Percentiles rank a stretch among this genome's conserved stretches.
Conservation (phyloP, 2,113 vertebrate genomes). For the Oncorhynchus tshawytscha region DNA sequence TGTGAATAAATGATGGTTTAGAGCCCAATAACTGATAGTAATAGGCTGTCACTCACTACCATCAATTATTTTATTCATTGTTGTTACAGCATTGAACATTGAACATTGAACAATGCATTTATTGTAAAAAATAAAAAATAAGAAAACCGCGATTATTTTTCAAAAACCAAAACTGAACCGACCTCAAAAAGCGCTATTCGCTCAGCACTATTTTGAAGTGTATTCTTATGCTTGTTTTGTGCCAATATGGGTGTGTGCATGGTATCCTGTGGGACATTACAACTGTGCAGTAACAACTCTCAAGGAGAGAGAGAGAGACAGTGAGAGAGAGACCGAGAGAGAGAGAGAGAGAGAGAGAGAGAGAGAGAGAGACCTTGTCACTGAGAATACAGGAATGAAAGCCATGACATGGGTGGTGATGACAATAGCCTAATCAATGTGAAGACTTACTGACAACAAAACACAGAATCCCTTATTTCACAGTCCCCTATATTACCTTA, state of each 20-base stretch:
- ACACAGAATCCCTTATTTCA: not conserved
- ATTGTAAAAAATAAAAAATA: no score
- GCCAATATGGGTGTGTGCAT: constrained; percentile 27
- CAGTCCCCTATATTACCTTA: not conserved
- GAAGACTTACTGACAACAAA: no score
- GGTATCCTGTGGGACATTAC: not conserved
- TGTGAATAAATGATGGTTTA: no score
- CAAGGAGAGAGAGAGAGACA: not conserved
- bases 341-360: not conserved
- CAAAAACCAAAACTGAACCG: no score
- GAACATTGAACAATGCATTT: no score
- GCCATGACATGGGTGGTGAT: constrained; percentile 50
- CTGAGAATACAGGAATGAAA: constrained; percentile 65
- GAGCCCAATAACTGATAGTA: no score
- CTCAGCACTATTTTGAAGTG: no score
- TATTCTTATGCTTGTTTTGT: constrained; percentile 25
- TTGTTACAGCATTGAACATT: no score
- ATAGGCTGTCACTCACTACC: no score
- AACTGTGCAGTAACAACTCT: constrained; percentile 14
- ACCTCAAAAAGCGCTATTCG: no score
- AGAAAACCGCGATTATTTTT: no score
- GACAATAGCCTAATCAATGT: not conserved
- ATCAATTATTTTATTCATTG: no score
- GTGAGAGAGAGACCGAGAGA: not conserved
- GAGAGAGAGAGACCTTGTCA: constrained; percentile 39